Conservation (phyloP, 2,888 invertebrate species). For the Heliconius aoede region DNA sequence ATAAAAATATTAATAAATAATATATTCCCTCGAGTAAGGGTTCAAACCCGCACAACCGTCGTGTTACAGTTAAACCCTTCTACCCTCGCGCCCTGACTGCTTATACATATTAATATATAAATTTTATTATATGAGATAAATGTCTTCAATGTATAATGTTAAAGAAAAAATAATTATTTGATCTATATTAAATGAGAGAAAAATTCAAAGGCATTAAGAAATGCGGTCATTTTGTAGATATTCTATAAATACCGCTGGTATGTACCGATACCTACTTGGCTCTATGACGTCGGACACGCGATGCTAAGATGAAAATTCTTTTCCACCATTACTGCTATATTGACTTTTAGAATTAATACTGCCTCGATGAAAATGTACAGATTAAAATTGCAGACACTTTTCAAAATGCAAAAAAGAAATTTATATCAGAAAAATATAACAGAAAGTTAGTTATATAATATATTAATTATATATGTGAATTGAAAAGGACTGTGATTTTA, state of each 20-base stretch:
- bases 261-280: constrained; percentile 61
- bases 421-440: too few relatives aligned
- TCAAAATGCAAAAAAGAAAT: constrained; percentile 17
- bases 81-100: too few relatives aligned
- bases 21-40: too few relatives aligned
- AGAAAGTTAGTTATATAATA: too few relatives aligned
- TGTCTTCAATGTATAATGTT: too few relatives aligned
- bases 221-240: constrained; percentile 39
- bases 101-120: too few relatives aligned
- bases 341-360: constrained; percentile 42
- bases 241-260: constrained; percentile 73
- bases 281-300: constrained; percentile 56
- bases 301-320: constrained; percentile 78
- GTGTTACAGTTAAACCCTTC: too few relatives aligned
- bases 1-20: too few relatives aligned
- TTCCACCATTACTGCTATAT: constrained; percentile 71
- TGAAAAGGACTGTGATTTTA: constrained; percentile 7
- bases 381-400: constrained; percentile 4
- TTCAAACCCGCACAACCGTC: too few relatives aligned
- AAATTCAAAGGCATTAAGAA: constrained; percentile 59
- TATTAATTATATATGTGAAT: not conserved
- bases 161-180: not conserved
- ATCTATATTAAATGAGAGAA: not conserved
- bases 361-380: not conserved
- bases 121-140: too few relatives aligned